Percentiles rank a stretch among this genome's conserved stretches.
These are phyloP conservation scores for Prionchulus punctatus DNA, from an alignment of 2,888 invertebrate genomes.

Conservation along the genomic window DNA sequence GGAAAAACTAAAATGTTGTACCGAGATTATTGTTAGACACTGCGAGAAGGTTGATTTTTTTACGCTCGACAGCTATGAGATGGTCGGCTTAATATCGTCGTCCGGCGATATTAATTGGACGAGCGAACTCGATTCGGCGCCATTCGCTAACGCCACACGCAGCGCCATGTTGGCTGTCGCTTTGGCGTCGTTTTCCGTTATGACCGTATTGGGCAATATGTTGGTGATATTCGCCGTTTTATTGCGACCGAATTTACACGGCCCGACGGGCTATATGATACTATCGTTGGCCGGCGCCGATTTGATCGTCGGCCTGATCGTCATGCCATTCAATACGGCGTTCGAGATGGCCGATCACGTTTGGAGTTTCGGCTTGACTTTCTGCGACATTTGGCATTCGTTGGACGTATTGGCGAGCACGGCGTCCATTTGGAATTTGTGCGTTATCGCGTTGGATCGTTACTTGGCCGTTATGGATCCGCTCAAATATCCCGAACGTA, in stretches of 20 bases:
- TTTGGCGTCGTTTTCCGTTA: background rate
- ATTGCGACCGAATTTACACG: constrained; percentile 78
- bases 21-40: too few species aligned
- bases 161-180: too few species aligned
- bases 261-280: constrained; percentile 92
- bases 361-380: constrained; percentile 84
- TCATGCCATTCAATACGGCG: constrained; percentile 65
- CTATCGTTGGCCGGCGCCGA: constrained; percentile 91
- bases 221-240: constrained; percentile 83
- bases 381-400: constrained; percentile 96
- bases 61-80: too few species aligned
- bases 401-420: constrained; percentile 91
- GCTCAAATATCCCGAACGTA: constrained; percentile 76
- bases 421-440: constrained; percentile 87
- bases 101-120: too few species aligned
- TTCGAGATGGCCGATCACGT: background rate
- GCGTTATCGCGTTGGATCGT: constrained; percentile 53
- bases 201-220: constrained; percentile 79
- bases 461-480: constrained; percentile 99
- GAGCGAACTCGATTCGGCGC: too few species aligned
- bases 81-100: too few species aligned
- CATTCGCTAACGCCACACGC: too few species aligned
- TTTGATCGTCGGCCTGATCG: constrained; percentile 81
- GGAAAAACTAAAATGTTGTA: too few species aligned
- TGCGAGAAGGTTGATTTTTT: too few species aligned